These are phyloP conservation scores for Ariopsis seemanni DNA, from an alignment of 2,113 vertebrate genomes.

Conservation along the genomic window DNA sequence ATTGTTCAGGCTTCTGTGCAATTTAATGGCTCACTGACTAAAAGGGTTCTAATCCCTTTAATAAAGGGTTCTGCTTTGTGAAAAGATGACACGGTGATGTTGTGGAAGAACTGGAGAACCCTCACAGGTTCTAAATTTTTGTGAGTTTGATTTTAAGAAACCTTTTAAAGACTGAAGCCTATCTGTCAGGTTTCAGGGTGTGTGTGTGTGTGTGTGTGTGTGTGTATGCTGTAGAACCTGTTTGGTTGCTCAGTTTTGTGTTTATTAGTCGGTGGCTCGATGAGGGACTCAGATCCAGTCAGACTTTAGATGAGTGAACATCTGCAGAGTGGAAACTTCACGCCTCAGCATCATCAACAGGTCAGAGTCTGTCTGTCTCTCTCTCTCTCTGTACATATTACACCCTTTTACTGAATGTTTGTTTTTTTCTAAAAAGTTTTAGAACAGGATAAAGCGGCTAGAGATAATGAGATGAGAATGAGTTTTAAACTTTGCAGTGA, in stretches of 20 bases:
- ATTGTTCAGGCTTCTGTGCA: neutral
- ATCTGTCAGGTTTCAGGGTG: constrained; percentile 53
- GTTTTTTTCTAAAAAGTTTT: neutral
- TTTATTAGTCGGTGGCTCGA: constrained; percentile 58
- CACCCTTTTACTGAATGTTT: neutral
- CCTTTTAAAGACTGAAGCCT: constrained; percentile 57
- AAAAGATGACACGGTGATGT: neutral
- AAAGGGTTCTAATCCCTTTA: neutral
- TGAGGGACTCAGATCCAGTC: constrained; percentile 34
- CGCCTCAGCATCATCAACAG: constrained; percentile 31
- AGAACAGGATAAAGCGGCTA: too few relatives aligned
- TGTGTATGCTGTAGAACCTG: constrained; percentile 65
- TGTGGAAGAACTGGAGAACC: neutral
- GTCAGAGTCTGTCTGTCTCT: constrained; percentile 55
- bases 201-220: constrained; percentile 45
- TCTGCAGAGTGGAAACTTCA: constrained; percentile 17
- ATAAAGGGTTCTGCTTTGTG: neutral
- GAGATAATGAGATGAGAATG: too few relatives aligned
- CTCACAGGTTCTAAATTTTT: neutral
- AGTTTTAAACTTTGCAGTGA: neutral
- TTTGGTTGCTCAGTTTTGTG: constrained; percentile 59
- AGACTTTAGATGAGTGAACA: constrained; percentile 54
- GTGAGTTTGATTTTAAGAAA: constrained; percentile 33
- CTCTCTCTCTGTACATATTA: neutral
- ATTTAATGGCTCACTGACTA: neutral